Percentiles rank a stretch among this genome's conserved stretches.
phyloP scores from a whole-genome alignment of 2,888 invertebrate genomes.

The Cerceris rybyensis region DNA sequence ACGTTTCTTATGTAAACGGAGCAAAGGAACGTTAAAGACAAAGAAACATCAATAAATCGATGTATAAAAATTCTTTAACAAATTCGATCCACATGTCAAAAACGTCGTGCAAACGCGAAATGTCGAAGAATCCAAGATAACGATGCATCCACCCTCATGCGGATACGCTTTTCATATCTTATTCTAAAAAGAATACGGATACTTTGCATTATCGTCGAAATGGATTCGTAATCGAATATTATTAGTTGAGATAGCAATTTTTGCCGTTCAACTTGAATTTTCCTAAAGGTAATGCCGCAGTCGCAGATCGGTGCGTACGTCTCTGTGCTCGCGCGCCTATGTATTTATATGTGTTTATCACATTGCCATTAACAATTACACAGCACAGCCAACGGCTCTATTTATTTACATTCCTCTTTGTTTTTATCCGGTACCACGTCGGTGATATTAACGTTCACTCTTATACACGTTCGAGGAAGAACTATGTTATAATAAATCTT shows the following conservation, averaged over 20 bases:
- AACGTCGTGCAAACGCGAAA: no score
- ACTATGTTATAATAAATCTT: slow-evolving; percentile 60
- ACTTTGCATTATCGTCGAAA: not conserved
- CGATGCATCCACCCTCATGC: not conserved
- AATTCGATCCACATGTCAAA: no score
- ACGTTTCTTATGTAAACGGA: no score
- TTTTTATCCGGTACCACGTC: slow-evolving; percentile 32
- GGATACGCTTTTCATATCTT: not conserved
- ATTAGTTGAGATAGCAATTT: slow-evolving; percentile 32
- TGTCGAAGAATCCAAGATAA: no score
- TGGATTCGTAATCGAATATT: slow-evolving; percentile 1
- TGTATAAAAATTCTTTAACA: no score
- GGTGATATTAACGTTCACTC: slow-evolving; percentile 41
- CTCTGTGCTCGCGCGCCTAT: slow-evolving; percentile 18
- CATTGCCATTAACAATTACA: slow-evolving; percentile 63
- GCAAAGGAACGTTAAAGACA: no score
- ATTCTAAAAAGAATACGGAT: not conserved
- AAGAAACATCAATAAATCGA: no score
- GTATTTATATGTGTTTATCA: slow-evolving; percentile 34
- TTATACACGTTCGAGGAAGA: slow-evolving; percentile 61
- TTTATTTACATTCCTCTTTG: slow-evolving; percentile 50
- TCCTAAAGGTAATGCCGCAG: slow-evolving; percentile 24
- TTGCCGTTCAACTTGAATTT: slow-evolving; percentile 4
- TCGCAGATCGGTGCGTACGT: slow-evolving; percentile 26
- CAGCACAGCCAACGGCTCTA: slow-evolving; percentile 65